phyloP scores from a whole-genome alignment of 1,140 invertebrate genomes.

The Copidosoma floridanum region DNA sequence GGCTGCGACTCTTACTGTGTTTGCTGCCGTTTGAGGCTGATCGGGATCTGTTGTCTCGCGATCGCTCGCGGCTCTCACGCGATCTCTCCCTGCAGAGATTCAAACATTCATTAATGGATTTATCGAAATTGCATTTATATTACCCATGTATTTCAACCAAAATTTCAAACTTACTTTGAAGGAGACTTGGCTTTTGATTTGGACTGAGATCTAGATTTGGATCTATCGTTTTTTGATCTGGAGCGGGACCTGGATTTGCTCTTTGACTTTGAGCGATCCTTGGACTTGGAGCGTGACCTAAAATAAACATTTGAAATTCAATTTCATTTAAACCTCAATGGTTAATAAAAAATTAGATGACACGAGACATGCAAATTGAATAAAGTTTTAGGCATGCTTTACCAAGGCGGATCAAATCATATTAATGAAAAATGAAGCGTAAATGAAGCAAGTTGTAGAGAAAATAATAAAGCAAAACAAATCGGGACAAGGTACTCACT shows the following conservation, averaged over 20 bases:
- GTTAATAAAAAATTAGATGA: not conserved
- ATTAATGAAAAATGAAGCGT: not conserved
- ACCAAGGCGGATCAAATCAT: no score
- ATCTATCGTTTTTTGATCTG: constrained; percentile 59
- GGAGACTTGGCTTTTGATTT: constrained; percentile 60
- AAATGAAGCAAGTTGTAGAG: constrained; percentile 4
- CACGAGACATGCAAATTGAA: not conserved
- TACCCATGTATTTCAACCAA: no score
- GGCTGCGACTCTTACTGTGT: constrained; percentile 60
- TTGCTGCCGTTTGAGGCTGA: constrained; percentile 56
- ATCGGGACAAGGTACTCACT: constrained; percentile 48
- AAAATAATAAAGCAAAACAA: constrained; percentile 22
- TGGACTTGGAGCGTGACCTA: constrained; percentile 54
- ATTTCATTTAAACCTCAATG: no score
- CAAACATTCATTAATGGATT: not conserved
- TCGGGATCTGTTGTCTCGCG: constrained; percentile 52
- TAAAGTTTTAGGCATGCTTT: no score
- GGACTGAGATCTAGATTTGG: constrained; percentile 62
- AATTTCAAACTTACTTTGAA: constrained; percentile 52
- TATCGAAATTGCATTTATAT: no score
- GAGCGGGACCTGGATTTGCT: constrained; percentile 63
- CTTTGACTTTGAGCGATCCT: constrained; percentile 60
- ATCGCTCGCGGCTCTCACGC: constrained; percentile 48
- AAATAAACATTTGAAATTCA: no score
- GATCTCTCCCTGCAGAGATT: constrained; percentile 50